Base-by-base conservation (phyloP, 2,797 vertebrate species). In the Crax fasciolata region DNA sequence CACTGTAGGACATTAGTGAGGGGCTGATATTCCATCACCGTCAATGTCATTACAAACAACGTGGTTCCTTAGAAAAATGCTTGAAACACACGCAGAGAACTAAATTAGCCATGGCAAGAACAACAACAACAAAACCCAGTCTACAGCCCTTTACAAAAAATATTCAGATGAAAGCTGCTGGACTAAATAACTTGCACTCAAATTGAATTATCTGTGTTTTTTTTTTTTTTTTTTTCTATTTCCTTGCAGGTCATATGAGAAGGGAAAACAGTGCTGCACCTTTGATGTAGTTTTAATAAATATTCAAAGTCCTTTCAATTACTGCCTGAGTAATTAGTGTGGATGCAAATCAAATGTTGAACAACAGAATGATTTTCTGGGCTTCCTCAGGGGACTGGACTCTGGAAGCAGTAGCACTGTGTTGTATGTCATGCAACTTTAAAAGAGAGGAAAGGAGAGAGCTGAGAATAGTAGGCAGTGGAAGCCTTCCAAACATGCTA, bases 221-320 rank as follows among this genome's bases (percentile, higher is more conserved):
- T 63, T 65, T 8, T 30, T 65, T 30, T 0, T 2, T 19, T 0
- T 8, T 54, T 87, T 78, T 38, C 38, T 83, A 30, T 67, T 87
- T 96, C 83, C 27, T 93, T 92, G 61, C 10, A 15, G 74, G 70
- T 93, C 84, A 73, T 51, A 35, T 20, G 84, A 62, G 58, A 90
- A 89, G n/a, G 54, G 77, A 81, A 94, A 87, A 52, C 19, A 74
- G 21, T 2, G 1, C 59, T 89, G 35, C 61, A 96, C 58, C 81
- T 94, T 93, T 96, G 83, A 95, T 93, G 85, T 91, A 83, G 76
- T 84, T 96, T 94, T 88, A 90, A 95, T 93, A 96, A 96, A 93
- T 95, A 94, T 66, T 94, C 89, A 49, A 77, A 90, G 49, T 76
- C 44, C 24, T 49, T 95, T 94, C 76, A 94, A 87, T 93, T 94